Percentiles rank a stretch among this genome's conserved stretches.
Evolutionary conservation across 2,888 invertebrate genomes (phyloP).

Genomic region (Incurvaria masculella): DNA sequence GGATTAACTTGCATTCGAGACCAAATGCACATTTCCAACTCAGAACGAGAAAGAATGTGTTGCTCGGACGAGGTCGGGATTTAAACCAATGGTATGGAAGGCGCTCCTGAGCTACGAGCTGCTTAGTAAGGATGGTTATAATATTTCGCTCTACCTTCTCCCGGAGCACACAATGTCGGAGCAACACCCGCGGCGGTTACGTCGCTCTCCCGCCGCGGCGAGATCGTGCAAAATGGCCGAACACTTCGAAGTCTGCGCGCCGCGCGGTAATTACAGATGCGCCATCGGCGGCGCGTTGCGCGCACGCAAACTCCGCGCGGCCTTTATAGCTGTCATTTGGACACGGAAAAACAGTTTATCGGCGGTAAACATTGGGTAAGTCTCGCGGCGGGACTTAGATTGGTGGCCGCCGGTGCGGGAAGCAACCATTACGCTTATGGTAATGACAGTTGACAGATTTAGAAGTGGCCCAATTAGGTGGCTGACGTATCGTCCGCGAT

Average conservation of each 20-base stretch:
- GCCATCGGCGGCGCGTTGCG: constrained; percentile 46
- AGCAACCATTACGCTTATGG: background rate
- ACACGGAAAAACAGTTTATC: constrained; percentile 35
- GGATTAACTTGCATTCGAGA: too few species aligned
- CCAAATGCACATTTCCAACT: too few species aligned
- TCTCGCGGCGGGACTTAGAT: background rate
- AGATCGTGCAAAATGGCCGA: constrained; percentile 35
- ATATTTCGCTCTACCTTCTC: too few species aligned
- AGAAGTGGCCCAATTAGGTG: background rate
- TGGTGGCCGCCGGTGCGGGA: background rate
- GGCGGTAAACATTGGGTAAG: constrained; percentile 31
- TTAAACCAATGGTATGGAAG: too few species aligned
- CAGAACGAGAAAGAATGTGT: too few species aligned
- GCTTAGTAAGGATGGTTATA: too few species aligned
- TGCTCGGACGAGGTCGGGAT: too few species aligned
- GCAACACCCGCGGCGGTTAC: background rate
- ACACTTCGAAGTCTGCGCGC: constrained; percentile 42
- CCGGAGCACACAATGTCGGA: background rate
- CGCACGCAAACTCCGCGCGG: constrained; percentile 26
- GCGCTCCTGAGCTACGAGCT: too few species aligned
- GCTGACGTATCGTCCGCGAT: too few species aligned
- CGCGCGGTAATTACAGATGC: constrained; percentile 48
- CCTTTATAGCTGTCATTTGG: constrained; percentile 38
- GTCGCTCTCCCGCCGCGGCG: background rate
- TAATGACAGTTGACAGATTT: background rate